Conservation (phyloP, 2,797 vertebrate genomes). For the Hypotaenidia philippensis region DNA sequence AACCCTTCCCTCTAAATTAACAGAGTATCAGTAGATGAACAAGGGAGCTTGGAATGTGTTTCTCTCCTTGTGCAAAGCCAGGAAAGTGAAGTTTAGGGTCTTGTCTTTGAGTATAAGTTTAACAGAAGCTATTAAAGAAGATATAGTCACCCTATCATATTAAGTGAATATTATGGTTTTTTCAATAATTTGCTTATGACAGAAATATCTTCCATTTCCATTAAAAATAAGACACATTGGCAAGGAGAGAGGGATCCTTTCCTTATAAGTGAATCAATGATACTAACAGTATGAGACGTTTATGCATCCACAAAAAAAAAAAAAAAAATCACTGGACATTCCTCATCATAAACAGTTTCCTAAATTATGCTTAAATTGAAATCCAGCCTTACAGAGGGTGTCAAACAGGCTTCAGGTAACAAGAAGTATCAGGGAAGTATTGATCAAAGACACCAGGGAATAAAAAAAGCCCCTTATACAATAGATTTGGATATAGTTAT, state of each 20-base stretch:
- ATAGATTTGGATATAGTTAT: background rate
- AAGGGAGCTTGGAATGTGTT: background rate
- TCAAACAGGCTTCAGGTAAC: background rate
- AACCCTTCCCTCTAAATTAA: constrained; percentile 58
- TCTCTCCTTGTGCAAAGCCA: background rate
- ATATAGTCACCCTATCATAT: background rate
- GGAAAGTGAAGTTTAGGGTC: background rate
- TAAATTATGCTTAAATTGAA: background rate
- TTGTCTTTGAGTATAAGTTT: background rate
- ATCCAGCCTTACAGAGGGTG: background rate
- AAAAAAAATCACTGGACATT: background rate
- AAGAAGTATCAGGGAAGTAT: background rate
- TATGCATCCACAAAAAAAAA: background rate
- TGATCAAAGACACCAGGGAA: background rate
- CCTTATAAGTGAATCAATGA: background rate
- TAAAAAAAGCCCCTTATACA: background rate
- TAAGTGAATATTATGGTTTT: background rate
- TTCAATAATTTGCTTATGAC: background rate
- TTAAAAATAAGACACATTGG: constrained; percentile 17
- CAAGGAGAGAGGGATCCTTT: background rate
- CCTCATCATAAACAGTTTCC: background rate
- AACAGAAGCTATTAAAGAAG: background rate
- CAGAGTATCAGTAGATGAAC: background rate
- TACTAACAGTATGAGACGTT: background rate
- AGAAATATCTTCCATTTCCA: background rate